Evolutionary conservation across 2,113 vertebrate species (phyloP), one percentile per base, ranked within the genome.

Genomic region (Corythoichthys haematopterus): DNA sequence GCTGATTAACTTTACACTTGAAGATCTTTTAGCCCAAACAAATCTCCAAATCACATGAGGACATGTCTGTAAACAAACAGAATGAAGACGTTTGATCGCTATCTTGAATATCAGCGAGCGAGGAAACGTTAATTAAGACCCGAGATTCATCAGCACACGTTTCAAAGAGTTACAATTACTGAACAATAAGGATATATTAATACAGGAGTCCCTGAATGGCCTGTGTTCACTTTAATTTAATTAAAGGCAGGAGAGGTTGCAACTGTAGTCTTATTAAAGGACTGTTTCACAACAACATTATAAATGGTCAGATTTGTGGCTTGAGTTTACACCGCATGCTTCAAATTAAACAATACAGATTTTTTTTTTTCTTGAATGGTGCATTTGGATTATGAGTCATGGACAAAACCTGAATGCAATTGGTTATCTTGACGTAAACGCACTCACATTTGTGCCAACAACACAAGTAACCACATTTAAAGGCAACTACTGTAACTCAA

Each of bases 1-100:
- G 81, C 83, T 84, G 84, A 90, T 90, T 88, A 85, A 86, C 81
- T 85, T 82, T 69, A 68, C 78, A 76, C 70, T 82, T 78, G 72
- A 82, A 72, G 71, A 65, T 86, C 63, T 74, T 68, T 66, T 65
- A 36, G 36, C 70, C 69, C 37, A 59, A 69, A 80, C 72, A 83
- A 83, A 82, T 78, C 55, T 57, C 62, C 60, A 76, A 62, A 62
- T 55, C 43, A 55, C 65, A 81, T 59, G 66, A 74, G 76, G 60
- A 65, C 59, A 56, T 47, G 40, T 65, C 68, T 77, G 67, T 78
- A 81, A 81, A 84, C 81, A 86, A 86, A 80, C 76, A 73, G 20
- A 48, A 64, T 50, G 43, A n/a, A 74, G 64, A 68, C 51, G 64
- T 77, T 78, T 81, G 81, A 79, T 77, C 38, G n/a, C 40, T 48